Conservation (phyloP, 2,888 invertebrate species). For the Eilema sororculum region DNA sequence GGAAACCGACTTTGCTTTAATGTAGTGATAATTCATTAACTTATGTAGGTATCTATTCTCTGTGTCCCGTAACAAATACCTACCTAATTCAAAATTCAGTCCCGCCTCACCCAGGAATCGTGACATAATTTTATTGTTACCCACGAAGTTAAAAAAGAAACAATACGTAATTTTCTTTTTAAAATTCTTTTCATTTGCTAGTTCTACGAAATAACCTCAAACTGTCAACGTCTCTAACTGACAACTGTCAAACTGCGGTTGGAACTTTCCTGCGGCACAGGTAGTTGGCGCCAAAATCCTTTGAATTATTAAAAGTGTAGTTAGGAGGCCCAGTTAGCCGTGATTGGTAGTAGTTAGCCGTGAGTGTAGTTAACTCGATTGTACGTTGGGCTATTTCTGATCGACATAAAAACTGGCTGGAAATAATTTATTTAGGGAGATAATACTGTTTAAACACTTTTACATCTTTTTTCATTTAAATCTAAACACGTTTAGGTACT, state of each 20-base stretch:
- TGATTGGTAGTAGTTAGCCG: too few species aligned
- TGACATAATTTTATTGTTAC: too few species aligned
- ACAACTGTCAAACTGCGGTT: conserved; percentile 19
- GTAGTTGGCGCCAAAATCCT: conserved; percentile 49
- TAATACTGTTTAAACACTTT: too few species aligned
- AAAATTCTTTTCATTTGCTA: background rate
- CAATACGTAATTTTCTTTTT: background rate
- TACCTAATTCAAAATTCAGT: too few species aligned
- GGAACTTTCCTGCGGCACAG: conserved; percentile 17
- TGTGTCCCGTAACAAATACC: too few species aligned
- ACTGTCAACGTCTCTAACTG: background rate
- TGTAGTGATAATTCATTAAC: too few species aligned
- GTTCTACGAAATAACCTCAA: background rate
- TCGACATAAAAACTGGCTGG: background rate
- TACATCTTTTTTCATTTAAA: too few species aligned
- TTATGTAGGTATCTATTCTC: too few species aligned
- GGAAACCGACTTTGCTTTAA: too few species aligned
- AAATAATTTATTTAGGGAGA: background rate
- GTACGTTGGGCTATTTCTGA: background rate
- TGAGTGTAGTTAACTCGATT: conserved; percentile 62
- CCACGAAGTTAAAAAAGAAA: too few species aligned
- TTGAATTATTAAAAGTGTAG: conserved; percentile 73
- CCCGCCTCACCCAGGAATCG: too few species aligned
- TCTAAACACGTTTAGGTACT: too few species aligned
- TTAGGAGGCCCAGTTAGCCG: conserved; percentile 67